A percentile compares a stretch with the other conserved stretches of the same genome.
Evolutionary conservation across 2,113 vertebrate species (phyloP).

Genomic region (Gila orcuttii): DNA sequence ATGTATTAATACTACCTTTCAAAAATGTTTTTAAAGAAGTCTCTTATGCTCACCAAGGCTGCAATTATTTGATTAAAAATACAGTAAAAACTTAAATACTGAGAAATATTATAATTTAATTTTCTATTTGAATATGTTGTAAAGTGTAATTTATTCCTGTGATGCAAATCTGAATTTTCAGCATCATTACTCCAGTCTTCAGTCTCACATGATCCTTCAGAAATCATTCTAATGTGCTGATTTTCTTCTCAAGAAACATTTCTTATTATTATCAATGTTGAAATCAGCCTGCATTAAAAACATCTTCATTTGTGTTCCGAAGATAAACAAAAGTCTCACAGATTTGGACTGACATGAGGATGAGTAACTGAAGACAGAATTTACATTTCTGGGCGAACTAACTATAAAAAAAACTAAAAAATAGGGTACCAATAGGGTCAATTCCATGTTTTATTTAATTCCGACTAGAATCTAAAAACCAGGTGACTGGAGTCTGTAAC

Average conservation of each 20-base stretch:
- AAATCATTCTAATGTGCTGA: not conserved
- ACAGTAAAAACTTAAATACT: not conserved
- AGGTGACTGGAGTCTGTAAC: conserved; percentile 1
- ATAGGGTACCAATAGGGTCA: not conserved
- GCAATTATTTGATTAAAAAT: not conserved
- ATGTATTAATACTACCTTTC: not conserved
- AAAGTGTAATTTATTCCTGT: not conserved
- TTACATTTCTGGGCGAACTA: too few species aligned
- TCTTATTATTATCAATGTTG: not conserved
- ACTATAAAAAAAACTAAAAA: too few species aligned
- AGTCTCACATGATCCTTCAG: not conserved
- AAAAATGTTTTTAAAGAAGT: not conserved
- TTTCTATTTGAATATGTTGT: not conserved
- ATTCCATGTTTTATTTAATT: not conserved
- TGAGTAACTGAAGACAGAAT: too few species aligned
- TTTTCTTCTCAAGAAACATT: not conserved
- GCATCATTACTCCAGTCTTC: not conserved
- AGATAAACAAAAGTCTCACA: too few species aligned
- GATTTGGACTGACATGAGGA: too few species aligned
- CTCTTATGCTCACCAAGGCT: not conserved
- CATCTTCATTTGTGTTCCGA: too few species aligned
- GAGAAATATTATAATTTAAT: not conserved
- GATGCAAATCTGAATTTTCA: not conserved
- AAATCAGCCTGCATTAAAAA: too few species aligned
- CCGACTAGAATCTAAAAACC: not conserved